Base-by-base conservation (phyloP, 2,797 vertebrate genomes). In the Euphonia xanthogaster region DNA sequence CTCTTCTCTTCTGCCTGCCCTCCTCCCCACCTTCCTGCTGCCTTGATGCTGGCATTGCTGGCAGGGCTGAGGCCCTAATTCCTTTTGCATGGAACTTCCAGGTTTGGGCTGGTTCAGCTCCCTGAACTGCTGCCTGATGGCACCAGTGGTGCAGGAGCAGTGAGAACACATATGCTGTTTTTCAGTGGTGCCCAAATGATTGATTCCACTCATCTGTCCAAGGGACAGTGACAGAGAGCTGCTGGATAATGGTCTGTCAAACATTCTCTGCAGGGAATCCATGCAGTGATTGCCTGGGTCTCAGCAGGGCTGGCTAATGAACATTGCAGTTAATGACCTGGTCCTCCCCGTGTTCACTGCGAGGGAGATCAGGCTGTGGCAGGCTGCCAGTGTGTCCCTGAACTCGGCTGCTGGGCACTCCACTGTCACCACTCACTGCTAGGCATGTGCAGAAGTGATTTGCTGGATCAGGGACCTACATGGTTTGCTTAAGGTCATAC, bases 171-270 rank as follows among this genome's bases (percentile, higher is more conserved):
- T 45, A 30, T 4, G 9, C 61, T 81, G 72, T 9, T 83, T 40
- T 60, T 84, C 78, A 84, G 54, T 45, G 61, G 42, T 86, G 79
- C 88, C 76, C 87, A 42, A 72, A 19, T 81, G 88, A 91, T 86
- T 72, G 91, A 86, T 95, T 90, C 73, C 62, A 25, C 62, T 83
- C 33, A 62, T 91, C 93, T 86, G n/a, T 94, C 76, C 51, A 33
- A 65, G 57, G 83, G 68, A 62, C 71, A 91, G n/a, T 77, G 91
- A 90, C 84, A 86, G 82, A 88, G 62, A 72, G 70, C 85, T 90
- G 68, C 68, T 88, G 88, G 82, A 77, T 93, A 91, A 78, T 55
- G 81, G 44, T 68, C 57, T 1, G 0, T 68, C 91, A 83, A 6
- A 72, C 71, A 50, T 48, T 16, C 1, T 88, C 70, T 66, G 67